Conservation (phyloP, 2,888 invertebrate genomes). For the Sarcophaga caerulescens region DNA sequence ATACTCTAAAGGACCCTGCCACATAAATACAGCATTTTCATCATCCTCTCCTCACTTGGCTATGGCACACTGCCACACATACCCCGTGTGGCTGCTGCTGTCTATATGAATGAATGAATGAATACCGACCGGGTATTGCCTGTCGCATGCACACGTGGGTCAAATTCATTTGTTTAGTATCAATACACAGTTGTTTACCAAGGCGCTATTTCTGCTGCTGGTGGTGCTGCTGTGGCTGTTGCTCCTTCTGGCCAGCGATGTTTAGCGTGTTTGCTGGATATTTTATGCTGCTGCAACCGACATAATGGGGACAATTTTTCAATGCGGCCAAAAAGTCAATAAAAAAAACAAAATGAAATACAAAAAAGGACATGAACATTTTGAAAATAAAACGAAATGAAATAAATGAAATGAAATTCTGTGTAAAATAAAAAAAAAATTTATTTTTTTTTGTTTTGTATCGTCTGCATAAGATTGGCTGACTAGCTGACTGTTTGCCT, state of each 20-base stretch:
- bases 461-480: conserved; percentile 16
- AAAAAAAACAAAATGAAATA: conserved; percentile 27
- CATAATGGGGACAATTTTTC: conserved; percentile 66
- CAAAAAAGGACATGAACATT: conserved; percentile 10
- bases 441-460: conserved; percentile 15
- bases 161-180: conserved; percentile 63
- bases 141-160: conserved; percentile 67
- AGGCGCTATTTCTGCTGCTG: conserved; percentile 14
- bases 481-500: neutral
- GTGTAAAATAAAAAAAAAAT: conserved; percentile 55
- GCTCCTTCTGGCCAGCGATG: neutral
- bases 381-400: too few relatives aligned
- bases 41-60: neutral
- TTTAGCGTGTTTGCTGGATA: conserved; percentile 44
- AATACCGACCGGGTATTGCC: neutral
- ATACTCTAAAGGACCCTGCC: conserved; percentile 43
- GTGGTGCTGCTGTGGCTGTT: too few relatives aligned
- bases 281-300: conserved; percentile 61
- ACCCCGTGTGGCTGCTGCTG: neutral
- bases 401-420: conserved; percentile 20
- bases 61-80: conserved; percentile 23
- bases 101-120: neutral
- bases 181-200: conserved; percentile 19
- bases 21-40: conserved; percentile 23
- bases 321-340: conserved; percentile 62